Conservation (phyloP, 2,797 vertebrate genomes). For the Harpagifer antarcticus region DNA sequence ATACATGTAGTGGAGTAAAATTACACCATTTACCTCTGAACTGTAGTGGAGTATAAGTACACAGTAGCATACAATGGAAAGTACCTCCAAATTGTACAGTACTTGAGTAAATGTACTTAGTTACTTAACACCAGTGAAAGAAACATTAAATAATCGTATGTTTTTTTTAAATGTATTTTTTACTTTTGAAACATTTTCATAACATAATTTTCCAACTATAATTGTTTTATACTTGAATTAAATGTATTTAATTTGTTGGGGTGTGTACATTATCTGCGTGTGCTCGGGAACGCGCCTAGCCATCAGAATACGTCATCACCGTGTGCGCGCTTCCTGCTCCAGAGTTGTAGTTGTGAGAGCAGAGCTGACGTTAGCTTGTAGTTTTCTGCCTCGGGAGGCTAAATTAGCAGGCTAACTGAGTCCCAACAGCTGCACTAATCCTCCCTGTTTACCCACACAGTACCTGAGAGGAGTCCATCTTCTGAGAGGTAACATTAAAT, state of each 20-base stretch:
- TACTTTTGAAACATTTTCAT: too few species aligned
- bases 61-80: too few species aligned
- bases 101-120: too few species aligned
- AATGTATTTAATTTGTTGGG: too few species aligned
- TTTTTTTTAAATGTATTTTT: background rate
- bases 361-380: conserved; percentile 55
- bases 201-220: too few species aligned
- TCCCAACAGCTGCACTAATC: conserved; percentile 41
- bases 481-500: conserved; percentile 47
- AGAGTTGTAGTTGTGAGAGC: conserved; percentile 62
- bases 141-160: background rate
- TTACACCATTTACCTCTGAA: too few species aligned
- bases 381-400: conserved; percentile 51
- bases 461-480: conserved; percentile 36
- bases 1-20: too few species aligned
- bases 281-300: conserved; percentile 34
- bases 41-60: too few species aligned
- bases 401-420: conserved; percentile 58
- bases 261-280: too few species aligned
- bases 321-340: conserved; percentile 37
- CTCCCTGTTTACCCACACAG: background rate
- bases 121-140: too few species aligned
- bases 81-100: too few species aligned
- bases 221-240: too few species aligned
- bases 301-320: conserved; percentile 40